These are phyloP conservation scores for Periophthalmus modestus DNA, from an alignment of 2,113 vertebrate species.

Conservation along the genomic window DNA sequence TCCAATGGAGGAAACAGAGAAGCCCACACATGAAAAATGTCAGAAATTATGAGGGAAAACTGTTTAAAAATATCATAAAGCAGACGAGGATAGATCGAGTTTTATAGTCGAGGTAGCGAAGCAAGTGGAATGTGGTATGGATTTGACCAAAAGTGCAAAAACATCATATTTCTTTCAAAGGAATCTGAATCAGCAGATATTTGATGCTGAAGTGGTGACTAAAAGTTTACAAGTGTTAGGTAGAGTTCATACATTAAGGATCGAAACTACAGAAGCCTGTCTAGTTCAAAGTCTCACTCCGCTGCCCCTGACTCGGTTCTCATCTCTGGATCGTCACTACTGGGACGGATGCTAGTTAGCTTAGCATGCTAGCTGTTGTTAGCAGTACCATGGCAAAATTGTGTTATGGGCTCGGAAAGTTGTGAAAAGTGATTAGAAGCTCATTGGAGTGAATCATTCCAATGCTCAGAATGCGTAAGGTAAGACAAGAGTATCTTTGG, in stretches of 20 bases:
- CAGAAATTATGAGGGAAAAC: not conserved
- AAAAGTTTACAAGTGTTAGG: not conserved
- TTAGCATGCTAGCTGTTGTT: no score
- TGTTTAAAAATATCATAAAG: not conserved
- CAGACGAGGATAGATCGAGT: not conserved
- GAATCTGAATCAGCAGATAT: conserved; percentile 1
- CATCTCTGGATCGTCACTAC: no score
- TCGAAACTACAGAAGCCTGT: not conserved
- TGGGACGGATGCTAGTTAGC: no score
- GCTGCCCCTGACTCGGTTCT: no score
- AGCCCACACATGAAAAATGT: not conserved
- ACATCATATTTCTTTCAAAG: not conserved
- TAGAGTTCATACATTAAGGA: not conserved
- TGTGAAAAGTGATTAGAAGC: no score
- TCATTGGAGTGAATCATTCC: no score
- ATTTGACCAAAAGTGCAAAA: conserved; percentile 7
- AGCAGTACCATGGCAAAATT: no score
- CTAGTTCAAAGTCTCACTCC: no score
- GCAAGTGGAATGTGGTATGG: not conserved
- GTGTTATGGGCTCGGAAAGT: no score
- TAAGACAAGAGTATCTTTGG: no score
- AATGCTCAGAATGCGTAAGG: no score
- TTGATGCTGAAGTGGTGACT: not conserved
- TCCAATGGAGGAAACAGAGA: not conserved
- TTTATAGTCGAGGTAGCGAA: not conserved